Evolutionary conservation across 2,797 vertebrate species (phyloP), one percentile per base, ranked within the genome.

Genomic region (Centroberyx gerrardi): DNA sequence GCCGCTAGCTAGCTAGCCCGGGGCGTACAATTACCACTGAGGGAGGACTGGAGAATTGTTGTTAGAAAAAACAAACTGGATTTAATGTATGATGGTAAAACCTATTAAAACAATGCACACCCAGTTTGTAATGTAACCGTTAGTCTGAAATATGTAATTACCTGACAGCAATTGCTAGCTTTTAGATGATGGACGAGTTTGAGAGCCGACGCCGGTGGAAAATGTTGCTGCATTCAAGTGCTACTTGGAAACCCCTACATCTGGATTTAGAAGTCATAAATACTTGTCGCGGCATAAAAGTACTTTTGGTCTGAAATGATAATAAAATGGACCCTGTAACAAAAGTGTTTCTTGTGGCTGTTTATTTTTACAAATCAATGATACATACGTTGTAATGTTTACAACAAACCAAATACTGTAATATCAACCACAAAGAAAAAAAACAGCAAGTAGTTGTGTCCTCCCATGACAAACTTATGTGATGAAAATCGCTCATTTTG

Each of bases 1-100:
- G 67, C 78, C 80, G 80, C 83, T 64, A 72, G 51, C 77, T 87
- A 81, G 86, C 86, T 14, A 28, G 44, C 38, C 27, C 27, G 14
- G 49, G 9, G 15, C 58, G 27, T 69, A 74, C 74, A 76, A 76
- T 66, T 42, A 67, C 33, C 0, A 18, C 54, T 53, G 46, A 14
- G n/a, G 51, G 42, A 59, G 55, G 38, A 71, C 7, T 22, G 56
- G 18, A 13, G 62, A 72, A 65, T 60, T 28, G 12, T 2, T 68
- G 13, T 27, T 53, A 22, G 51, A 22, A 3, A 53, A 10, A 29
- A 14, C 10, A 27, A 54, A 46, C 44, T 46, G 33, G 1, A 36
- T 36, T 15, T 46, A 46, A 0, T 46, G 14, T 46, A 46, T 15
- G 3, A 5, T 46, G 44, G 12, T 15, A 14, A 58, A 61, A 54